These are phyloP conservation scores for Notarius quadriscutis DNA, from an alignment of 2,113 vertebrate species.

Conservation along the genomic window DNA sequence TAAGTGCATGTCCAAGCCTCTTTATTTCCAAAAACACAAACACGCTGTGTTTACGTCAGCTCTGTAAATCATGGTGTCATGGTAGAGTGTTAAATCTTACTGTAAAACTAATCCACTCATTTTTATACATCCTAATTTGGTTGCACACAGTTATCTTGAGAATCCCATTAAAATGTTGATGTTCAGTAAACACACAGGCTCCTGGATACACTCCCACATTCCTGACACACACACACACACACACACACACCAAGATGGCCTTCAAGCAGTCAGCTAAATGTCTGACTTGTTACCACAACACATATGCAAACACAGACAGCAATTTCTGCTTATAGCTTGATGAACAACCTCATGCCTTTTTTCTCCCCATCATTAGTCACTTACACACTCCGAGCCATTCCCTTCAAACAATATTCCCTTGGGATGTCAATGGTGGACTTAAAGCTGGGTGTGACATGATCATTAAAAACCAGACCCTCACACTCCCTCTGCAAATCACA, in stretches of 20 bases:
- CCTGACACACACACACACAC: background rate
- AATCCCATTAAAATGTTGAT: constrained; percentile 34
- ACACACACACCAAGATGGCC: background rate
- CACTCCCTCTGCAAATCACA: constrained; percentile 28
- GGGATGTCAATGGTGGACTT: constrained; percentile 16
- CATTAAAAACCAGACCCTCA: constrained; percentile 39
- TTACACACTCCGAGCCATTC: constrained; percentile 10
- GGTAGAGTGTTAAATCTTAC: constrained; percentile 41
- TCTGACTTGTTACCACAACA: background rate
- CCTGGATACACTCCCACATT: background rate
- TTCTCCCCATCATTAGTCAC: constrained; percentile 33
- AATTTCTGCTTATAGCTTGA: background rate
- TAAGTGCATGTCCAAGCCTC: background rate
- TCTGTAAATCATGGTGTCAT: constrained; percentile 41
- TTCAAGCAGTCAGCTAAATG: background rate
- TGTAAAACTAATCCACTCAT: constrained; percentile 42
- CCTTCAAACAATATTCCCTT: constrained; percentile 11
- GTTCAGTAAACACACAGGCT: constrained; percentile 25
- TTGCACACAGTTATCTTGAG: constrained; percentile 16
- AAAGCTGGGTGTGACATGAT: constrained; percentile 39
- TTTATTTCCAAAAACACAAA: constrained; percentile 11
- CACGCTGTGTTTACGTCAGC: constrained; percentile 14
- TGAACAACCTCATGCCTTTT: constrained; percentile 20
- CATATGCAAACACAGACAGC: background rate
- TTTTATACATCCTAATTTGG: constrained; percentile 48